A percentile compares a stretch with the other conserved stretches of the same genome.
phyloP scores from a whole-genome alignment of 2,888 invertebrate species.

The Clusia tigrina region DNA sequence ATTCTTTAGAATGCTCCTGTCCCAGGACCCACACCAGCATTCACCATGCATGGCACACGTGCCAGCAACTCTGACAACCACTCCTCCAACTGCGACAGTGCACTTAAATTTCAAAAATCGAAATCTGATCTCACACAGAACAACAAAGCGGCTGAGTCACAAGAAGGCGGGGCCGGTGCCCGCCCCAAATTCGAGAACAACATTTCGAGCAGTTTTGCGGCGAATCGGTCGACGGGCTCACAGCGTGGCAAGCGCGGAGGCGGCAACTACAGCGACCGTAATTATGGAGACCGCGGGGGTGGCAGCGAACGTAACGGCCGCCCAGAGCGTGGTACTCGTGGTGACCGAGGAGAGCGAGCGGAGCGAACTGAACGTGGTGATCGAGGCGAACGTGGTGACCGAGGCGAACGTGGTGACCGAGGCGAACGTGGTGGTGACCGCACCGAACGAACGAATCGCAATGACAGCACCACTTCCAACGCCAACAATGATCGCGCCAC shows the following conservation, averaged over 20 bases:
- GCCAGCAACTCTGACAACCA: not conserved
- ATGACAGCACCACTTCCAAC: not conserved
- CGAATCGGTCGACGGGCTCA: slow-evolving; percentile 40
- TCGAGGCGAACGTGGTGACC: slow-evolving; percentile 32
- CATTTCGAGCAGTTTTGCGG: slow-evolving; percentile 63
- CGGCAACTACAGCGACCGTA: slow-evolving; percentile 1
- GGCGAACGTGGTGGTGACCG: slow-evolving; percentile 43
- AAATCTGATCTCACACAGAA: slow-evolving; percentile 26
- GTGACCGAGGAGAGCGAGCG: not conserved
- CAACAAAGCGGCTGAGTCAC: slow-evolving; percentile 34
- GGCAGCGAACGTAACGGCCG: not conserved
- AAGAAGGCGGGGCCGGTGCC: slow-evolving; percentile 24
- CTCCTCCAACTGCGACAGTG: not conserved
- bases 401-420: slow-evolving; percentile 25
- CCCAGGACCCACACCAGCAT: too few species aligned
- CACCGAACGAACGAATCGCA: not conserved
- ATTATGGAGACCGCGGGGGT: too few species aligned
- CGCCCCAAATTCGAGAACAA: slow-evolving; percentile 62
- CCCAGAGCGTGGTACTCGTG: too few species aligned
- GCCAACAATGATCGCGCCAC: not conserved
- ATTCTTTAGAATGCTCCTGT: too few species aligned
- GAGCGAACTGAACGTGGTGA: too few species aligned
- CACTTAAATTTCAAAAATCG: slow-evolving; percentile 24
- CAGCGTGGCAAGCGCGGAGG: slow-evolving; percentile 35
- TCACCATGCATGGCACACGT: too few species aligned